These are phyloP conservation scores for Idaea straminata DNA, from an alignment of 2,888 invertebrate species.

Conservation along the genomic window DNA sequence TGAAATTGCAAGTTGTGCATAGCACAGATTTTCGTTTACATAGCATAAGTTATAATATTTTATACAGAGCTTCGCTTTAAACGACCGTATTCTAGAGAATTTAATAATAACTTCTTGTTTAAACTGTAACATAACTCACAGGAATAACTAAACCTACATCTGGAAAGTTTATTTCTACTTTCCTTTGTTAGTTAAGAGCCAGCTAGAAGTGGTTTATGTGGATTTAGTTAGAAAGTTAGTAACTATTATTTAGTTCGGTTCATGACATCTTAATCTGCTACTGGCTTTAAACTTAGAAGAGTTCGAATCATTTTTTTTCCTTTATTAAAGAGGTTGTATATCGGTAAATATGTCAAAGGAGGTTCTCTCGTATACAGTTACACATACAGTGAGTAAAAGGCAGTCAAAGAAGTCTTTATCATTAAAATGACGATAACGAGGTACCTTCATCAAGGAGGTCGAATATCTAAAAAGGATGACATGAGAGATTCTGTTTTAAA, in stretches of 20 bases:
- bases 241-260: not conserved
- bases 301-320: not conserved
- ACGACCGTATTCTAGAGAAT: not conserved
- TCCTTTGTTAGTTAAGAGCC: not conserved
- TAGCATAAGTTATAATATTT: not conserved
- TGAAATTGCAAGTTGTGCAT: not conserved
- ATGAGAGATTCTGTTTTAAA: too few relatives aligned
- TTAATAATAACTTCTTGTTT: constrained; percentile 1
- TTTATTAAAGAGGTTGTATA: too few relatives aligned
- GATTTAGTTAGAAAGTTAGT: constrained; percentile 4
- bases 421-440: too few relatives aligned
- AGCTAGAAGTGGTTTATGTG: constrained; percentile 1
- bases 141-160: not conserved
- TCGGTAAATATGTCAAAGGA: too few relatives aligned
- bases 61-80: not conserved
- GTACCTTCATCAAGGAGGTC: too few relatives aligned
- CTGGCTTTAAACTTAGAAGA: not conserved
- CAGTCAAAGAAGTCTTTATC: too few relatives aligned
- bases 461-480: too few relatives aligned
- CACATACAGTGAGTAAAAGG: too few relatives aligned
- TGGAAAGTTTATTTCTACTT: not conserved
- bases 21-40: not conserved
- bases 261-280: not conserved
- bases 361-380: too few relatives aligned
- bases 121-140: not conserved